Evolutionary conservation across 2,888 invertebrate genomes (phyloP).

Genomic region (Lobophora halterata): DNA sequence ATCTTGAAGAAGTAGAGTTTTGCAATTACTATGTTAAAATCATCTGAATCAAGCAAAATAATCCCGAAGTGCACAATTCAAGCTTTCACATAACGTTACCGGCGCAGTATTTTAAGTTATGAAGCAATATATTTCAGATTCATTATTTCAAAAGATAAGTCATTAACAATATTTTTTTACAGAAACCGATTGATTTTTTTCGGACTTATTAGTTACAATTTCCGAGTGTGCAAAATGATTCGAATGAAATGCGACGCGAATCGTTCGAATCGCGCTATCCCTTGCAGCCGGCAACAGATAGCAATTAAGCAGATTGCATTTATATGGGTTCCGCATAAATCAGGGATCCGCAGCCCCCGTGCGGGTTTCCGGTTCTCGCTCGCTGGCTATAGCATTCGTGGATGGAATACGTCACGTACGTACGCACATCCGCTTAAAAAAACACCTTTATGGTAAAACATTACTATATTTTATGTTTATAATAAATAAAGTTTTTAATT

Average conservation of each 20-base stretch:
- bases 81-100: slow-evolving; percentile 5
- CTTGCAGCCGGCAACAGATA: slow-evolving; percentile 47
- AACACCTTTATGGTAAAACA: not conserved
- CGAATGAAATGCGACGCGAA: slow-evolving; percentile 8
- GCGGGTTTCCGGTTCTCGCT: slow-evolving; percentile 53
- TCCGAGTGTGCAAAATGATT: not conserved
- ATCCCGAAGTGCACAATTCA: slow-evolving; percentile 9
- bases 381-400: slow-evolving; percentile 42
- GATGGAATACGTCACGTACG: not conserved
- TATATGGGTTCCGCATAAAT: slow-evolving; percentile 77
- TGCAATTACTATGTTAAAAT: too few species aligned
- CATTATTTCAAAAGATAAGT: too few species aligned
- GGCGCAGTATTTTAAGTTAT: slow-evolving; percentile 24
- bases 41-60: too few species aligned
- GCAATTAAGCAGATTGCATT: slow-evolving; percentile 78
- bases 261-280: slow-evolving; percentile 12
- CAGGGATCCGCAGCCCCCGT: slow-evolving; percentile 61
- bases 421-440: not conserved
- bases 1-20: too few species aligned
- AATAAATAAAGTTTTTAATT: too few species aligned
- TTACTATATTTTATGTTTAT: not conserved
- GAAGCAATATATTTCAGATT: too few species aligned
- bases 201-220: not conserved
- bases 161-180: slow-evolving; percentile 31
- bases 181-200: not conserved